These are phyloP conservation scores for Atrina japonica DNA, from an alignment of 2,888 invertebrate species.

Conservation along the genomic window DNA sequence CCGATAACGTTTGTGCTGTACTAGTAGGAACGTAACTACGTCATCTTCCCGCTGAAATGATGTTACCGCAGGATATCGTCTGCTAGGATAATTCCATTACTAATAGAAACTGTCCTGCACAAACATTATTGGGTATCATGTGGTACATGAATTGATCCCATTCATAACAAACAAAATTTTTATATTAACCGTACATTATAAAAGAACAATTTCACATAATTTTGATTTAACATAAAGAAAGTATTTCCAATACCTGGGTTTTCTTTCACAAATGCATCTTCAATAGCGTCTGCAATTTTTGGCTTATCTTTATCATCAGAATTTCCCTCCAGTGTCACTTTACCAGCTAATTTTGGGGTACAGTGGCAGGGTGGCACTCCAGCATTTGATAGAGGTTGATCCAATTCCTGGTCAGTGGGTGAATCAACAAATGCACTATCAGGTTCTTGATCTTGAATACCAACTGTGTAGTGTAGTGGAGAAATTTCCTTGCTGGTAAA, in stretches of 20 bases:
- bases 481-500: slow-evolving; percentile 50
- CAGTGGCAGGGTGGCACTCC: slow-evolving; percentile 55
- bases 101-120: too few species aligned
- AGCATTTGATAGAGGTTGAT: slow-evolving; percentile 44
- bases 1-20: too few species aligned
- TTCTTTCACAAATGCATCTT: slow-evolving; percentile 52
- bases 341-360: slow-evolving; percentile 54
- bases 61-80: too few species aligned
- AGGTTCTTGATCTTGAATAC: slow-evolving; percentile 54
- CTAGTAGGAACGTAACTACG: too few species aligned
- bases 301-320: slow-evolving; percentile 48
- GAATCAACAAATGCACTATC: slow-evolving; percentile 48
- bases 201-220: too few species aligned
- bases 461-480: slow-evolving; percentile 55
- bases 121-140: too few species aligned
- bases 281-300: slow-evolving; percentile 50
- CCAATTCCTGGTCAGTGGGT: slow-evolving; percentile 43
- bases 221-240: too few species aligned
- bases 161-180: too few species aligned
- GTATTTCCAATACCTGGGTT: slow-evolving; percentile 55
- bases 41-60: too few species aligned
- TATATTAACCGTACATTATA: too few species aligned
- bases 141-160: too few species aligned
- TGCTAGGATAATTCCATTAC: too few species aligned
- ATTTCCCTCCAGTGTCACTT: slow-evolving; percentile 52